Conservation (phyloP, 2,888 invertebrate species). For the Antitype chi region DNA sequence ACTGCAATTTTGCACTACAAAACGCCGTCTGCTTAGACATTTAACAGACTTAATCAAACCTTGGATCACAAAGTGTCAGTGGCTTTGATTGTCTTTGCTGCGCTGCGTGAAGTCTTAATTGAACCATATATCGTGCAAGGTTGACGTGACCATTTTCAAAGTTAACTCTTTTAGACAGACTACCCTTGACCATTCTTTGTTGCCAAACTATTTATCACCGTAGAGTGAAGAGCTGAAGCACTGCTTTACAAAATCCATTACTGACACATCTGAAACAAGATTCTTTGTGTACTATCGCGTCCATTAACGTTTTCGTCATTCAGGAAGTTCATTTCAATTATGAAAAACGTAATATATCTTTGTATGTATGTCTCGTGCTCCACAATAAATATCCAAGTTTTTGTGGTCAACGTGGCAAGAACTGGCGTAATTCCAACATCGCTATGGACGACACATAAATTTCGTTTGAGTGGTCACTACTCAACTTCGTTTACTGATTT, state of each 20-base stretch:
- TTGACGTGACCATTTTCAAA: not conserved
- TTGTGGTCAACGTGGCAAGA: constrained; percentile 67
- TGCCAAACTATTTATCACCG: not conserved
- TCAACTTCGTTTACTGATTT: constrained; percentile 63
- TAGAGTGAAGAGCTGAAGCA: not conserved
- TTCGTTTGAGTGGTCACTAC: constrained; percentile 43
- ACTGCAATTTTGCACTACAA: not conserved
- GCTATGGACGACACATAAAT: constrained; percentile 72
- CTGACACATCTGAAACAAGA: constrained; percentile 2
- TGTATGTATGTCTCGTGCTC: constrained; percentile 45
- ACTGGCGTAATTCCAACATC: constrained; percentile 76
- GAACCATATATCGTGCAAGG: not conserved
- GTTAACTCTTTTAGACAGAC: not conserved
- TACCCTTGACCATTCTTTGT: constrained; percentile 2
- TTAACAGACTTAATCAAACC: not conserved
- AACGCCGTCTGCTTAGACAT: not conserved
- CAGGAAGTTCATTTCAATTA: constrained; percentile 34
- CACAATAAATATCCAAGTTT: constrained; percentile 64
- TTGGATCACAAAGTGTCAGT: not conserved
- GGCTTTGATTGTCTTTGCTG: not conserved
- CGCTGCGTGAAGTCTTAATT: not conserved
- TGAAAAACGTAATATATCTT: constrained; percentile 28
- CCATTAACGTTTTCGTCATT: constrained; percentile 35
- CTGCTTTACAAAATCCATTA: constrained; percentile 1
- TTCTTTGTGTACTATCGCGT: constrained; percentile 11